Percentiles rank a stretch among this genome's conserved stretches.
Conservation (phyloP, 2,888 invertebrate genomes). For the Sarcophaga variegata region DNA sequence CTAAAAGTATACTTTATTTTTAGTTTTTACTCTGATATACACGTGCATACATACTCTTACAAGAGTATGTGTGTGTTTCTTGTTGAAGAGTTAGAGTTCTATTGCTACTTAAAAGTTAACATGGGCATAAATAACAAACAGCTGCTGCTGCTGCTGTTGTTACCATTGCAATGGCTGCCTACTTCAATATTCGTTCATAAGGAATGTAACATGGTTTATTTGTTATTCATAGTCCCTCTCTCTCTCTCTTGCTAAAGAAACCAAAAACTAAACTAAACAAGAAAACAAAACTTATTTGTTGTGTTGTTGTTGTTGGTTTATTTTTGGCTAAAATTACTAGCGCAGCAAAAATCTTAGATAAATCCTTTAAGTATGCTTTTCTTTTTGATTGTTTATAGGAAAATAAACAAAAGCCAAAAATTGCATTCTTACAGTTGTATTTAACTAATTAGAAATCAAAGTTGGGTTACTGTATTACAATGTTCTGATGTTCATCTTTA, state of each 20-base stretch:
- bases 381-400: not conserved
- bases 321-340: conserved; percentile 7
- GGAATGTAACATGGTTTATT: conserved; percentile 34
- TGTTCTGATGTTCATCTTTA: no score
- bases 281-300: conserved; percentile 20
- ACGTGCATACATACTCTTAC: not conserved
- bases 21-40: not conserved
- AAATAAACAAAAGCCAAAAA: conserved; percentile 23
- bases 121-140: conserved; percentile 57
- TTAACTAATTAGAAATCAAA: not conserved
- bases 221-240: conserved; percentile 11
- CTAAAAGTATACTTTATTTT: conserved; percentile 50
- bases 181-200: conserved; percentile 30
- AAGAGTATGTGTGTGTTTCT: not conserved
- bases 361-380: conserved; percentile 45
- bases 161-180: conserved; percentile 11
- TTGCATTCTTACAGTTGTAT: not conserved
- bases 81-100: conserved; percentile 30
- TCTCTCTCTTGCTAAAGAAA: not conserved
- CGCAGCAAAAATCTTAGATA: conserved; percentile 21
- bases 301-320: not conserved
- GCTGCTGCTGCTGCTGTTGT: conserved; percentile 42
- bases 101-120: conserved; percentile 64
- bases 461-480: no score
- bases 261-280: conserved; percentile 25